These are phyloP conservation scores for Hemiscyllium ocellatum DNA, from an alignment of 2,113 vertebrate genomes.

Conservation along the genomic window DNA sequence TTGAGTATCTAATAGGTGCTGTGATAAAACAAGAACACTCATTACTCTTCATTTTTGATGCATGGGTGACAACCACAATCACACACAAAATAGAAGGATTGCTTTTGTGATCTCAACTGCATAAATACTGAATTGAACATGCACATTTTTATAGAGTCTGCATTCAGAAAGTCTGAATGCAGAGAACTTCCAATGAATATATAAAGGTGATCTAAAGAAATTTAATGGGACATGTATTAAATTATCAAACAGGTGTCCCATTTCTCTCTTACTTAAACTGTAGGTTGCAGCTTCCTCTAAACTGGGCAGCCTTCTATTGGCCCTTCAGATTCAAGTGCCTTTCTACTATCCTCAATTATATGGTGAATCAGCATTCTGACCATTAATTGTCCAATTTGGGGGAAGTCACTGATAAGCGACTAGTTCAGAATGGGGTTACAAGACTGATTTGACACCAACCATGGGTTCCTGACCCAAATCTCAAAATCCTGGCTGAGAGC, in stretches of 20 bases:
- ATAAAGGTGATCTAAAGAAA: not conserved
- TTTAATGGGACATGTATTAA: not conserved
- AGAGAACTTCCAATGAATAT: not conserved
- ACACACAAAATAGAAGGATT: not conserved
- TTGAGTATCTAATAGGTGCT: not conserved
- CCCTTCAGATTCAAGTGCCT: too few relatives aligned
- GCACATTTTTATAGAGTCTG: slow-evolving; percentile 12
- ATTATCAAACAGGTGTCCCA: not conserved
- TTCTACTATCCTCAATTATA: too few relatives aligned
- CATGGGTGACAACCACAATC: slow-evolving; percentile 7
- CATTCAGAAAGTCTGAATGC: not conserved
- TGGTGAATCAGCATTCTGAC: too few relatives aligned
- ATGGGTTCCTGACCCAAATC: too few relatives aligned
- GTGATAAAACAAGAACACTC: slow-evolving; percentile 19
- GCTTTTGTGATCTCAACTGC: slow-evolving; percentile 3
- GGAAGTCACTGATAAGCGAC: too few relatives aligned
- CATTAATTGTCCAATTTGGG: too few relatives aligned
- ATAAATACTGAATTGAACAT: slow-evolving; percentile 25
- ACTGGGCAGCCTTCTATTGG: too few relatives aligned
- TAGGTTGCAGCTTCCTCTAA: too few relatives aligned
- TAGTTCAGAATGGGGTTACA: too few relatives aligned
- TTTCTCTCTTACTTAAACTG: too few relatives aligned
- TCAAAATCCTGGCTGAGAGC: too few relatives aligned
- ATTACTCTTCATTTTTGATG: slow-evolving; percentile 15
- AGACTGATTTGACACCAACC: too few relatives aligned